Base-by-base conservation (phyloP, 2,797 vertebrate genomes). In the Centropyge bicolor region DNA sequence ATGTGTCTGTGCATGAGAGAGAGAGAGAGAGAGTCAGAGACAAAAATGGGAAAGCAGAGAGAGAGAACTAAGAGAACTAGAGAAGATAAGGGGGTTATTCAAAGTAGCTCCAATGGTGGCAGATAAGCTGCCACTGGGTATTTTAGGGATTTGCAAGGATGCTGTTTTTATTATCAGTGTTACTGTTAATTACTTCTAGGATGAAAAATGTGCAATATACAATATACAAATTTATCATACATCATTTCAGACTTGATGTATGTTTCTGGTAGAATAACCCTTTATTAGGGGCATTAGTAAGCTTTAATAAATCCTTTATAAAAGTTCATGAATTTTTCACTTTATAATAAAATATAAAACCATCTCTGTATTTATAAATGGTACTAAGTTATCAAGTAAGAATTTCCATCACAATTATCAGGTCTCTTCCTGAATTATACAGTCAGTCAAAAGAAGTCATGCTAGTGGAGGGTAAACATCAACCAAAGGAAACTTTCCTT, bases 91-190 rank as follows among this genome's bases (percentile, higher is more conserved):
- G 63, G 45, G 74, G 82, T 87, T 82, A 79, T 70, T 79, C 67
- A 82, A 86, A 78, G 82, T 88, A 88, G 71, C 76, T 84, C 71
- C 66, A 81, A 75, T 76, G 85, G 86, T 75, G 70, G 78, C 70
- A 77, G 76, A 90, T 88, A 86, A 85, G 56, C 76, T 62, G 61
- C 81, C 76, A 75, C 65, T 11, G 40, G 76, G 80, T 85, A 65
- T 87, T 86, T 86, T 49, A 20, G 69, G 74, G 83, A 86, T 88
- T 91, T 87, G 76, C 76, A 57, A 64, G 77, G 24, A 75, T 62
- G 69, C 35, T 19, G 54, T 55, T 62, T 83, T 76, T 48, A 69
- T 67, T 74, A 69, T 74, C 66, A 73, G 40, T 57, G 72, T 78
- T 63, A 41, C 20, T 59, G 62, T 78, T 78, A 77, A 87, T 78